Conservation (phyloP, 2,888 invertebrate species). For the Sinodicranocentrus sp. region DNA sequence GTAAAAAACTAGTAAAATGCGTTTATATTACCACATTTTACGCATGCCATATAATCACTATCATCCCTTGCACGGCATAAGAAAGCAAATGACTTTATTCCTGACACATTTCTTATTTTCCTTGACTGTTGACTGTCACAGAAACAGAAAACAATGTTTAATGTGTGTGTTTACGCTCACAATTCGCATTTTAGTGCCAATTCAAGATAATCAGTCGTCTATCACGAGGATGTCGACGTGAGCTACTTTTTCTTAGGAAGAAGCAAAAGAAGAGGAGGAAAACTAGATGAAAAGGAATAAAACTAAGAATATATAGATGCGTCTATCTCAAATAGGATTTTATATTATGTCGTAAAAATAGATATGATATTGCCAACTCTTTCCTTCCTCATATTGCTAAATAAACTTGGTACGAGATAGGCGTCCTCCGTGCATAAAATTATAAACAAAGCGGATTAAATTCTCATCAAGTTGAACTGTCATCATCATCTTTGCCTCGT, state of each 20-base stretch:
- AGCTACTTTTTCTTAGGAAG: constrained; percentile 48
- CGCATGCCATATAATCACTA: too few relatives aligned
- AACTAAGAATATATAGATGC: constrained; percentile 22
- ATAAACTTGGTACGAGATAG: background rate
- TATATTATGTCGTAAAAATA: constrained; percentile 64
- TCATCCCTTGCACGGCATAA: too few relatives aligned
- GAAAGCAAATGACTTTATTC: too few relatives aligned
- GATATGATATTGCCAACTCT: constrained; percentile 49
- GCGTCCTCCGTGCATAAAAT: background rate
- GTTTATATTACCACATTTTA: too few relatives aligned
- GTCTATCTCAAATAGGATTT: constrained; percentile 25
- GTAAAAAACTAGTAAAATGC: too few relatives aligned
- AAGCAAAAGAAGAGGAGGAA: constrained; percentile 3
- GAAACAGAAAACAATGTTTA: constrained; percentile 51
- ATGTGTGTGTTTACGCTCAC: constrained; percentile 6
- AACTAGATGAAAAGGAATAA: constrained; percentile 34
- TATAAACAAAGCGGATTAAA: constrained; percentile 4
- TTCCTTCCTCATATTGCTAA: constrained; percentile 68
- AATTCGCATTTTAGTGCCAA: background rate
- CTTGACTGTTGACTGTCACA: too few relatives aligned
- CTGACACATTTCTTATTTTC: too few relatives aligned
- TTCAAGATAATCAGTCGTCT: constrained; percentile 15
- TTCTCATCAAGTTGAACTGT: background rate
- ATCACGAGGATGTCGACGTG: constrained; percentile 49
- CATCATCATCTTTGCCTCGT: background rate